Evolutionary conservation across 2,797 vertebrate species (phyloP).

Genomic region (Numenius phaeopus): DNA sequence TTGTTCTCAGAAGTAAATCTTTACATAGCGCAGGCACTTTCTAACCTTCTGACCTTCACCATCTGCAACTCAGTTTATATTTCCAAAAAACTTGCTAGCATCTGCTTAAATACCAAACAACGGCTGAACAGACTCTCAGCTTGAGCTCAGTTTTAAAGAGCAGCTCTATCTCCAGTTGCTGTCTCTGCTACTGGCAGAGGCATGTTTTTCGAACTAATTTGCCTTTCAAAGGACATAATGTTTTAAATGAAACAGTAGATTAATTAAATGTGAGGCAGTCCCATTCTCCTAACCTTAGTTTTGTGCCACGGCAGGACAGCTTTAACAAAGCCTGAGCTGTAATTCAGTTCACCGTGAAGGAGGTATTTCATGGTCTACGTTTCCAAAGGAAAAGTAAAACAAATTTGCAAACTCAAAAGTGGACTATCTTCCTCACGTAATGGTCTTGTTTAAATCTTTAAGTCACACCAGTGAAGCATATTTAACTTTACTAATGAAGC

Average conservation of each 20-base stretch:
- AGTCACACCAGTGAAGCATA: neutral
- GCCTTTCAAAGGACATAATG: neutral
- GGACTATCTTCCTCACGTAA: neutral
- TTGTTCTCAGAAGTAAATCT: conserved; percentile 28
- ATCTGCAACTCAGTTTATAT: conserved; percentile 27
- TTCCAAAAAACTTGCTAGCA: conserved; percentile 24
- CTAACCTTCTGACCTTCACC: conserved; percentile 5
- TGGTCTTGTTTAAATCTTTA: neutral
- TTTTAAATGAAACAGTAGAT: neutral
- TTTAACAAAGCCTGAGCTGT: neutral
- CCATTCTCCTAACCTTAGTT: neutral
- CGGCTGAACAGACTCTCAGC: neutral
- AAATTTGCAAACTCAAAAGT: neutral
- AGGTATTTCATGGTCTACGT: neutral
- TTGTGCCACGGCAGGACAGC: neutral
- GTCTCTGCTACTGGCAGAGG: neutral
- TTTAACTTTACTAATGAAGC: neutral
- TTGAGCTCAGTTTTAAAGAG: neutral
- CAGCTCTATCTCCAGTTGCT: neutral
- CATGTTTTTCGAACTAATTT: neutral
- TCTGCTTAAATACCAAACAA: conserved; percentile 18
- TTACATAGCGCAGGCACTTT: neutral
- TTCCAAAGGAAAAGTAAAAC: neutral
- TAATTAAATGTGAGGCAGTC: neutral
- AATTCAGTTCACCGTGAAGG: neutral